These are phyloP conservation scores for Acanthochromis polyacanthus DNA, from an alignment of 2,113 vertebrate species.

Conservation along the genomic window DNA sequence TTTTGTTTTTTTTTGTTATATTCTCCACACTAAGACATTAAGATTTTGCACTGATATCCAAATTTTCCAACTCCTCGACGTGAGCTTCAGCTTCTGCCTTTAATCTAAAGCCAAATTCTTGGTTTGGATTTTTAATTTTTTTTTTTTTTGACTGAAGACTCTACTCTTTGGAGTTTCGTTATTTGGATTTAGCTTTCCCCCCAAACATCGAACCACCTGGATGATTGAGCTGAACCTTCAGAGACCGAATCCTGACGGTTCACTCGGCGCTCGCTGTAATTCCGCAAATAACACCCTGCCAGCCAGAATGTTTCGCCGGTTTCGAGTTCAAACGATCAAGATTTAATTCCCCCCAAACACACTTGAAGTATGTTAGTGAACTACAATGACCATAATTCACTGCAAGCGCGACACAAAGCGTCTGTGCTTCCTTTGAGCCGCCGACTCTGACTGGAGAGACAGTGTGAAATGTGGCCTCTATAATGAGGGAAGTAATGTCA, in stretches of 20 bases:
- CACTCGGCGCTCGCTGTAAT: not conserved
- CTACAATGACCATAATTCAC: conserved; percentile 29
- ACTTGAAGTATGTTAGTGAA: not conserved
- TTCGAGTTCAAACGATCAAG: conserved; percentile 22
- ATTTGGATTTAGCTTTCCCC: conserved; percentile 11
- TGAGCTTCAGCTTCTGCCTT: conserved; percentile 7
- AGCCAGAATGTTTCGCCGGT: not conserved
- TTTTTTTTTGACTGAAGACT: conserved; percentile 8
- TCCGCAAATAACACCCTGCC: conserved; percentile 28
- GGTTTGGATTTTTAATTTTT: not conserved
- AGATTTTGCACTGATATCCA: not conserved
- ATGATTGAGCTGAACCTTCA: conserved; percentile 41
- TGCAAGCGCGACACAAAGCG: conserved; percentile 19
- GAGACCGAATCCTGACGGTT: conserved; percentile 31
- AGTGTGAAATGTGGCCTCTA: conserved; percentile 16
- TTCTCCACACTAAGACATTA: not conserved
- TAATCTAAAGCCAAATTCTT: conserved; percentile 21
- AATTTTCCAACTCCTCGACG: not conserved
- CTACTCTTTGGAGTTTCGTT: not conserved
- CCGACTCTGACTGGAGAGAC: not conserved
- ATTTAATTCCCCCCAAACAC: conserved; percentile 16
- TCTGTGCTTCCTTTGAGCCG: conserved; percentile 10
- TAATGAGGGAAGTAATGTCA: conserved; percentile 40
- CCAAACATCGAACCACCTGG: conserved; percentile 22
- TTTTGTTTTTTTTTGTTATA: not conserved